A percentile compares a stretch with the other conserved stretches of the same genome.
phyloP scores from a whole-genome alignment of 2,113 vertebrate genomes.

The Silurus asotus region DNA sequence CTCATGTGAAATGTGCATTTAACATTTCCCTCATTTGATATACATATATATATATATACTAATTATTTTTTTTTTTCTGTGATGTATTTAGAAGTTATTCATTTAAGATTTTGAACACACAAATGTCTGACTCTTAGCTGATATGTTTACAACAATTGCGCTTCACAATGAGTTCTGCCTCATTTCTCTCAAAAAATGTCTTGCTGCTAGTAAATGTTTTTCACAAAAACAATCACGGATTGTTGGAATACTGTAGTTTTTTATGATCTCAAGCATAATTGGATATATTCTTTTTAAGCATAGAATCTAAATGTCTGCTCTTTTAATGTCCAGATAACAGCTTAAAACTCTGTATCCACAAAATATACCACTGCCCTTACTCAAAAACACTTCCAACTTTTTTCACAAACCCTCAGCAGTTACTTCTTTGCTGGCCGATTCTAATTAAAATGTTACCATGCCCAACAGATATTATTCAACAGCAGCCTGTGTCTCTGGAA shows the following conservation, averaged over 20 bases:
- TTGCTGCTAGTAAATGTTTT: neutral
- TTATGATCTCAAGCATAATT: neutral
- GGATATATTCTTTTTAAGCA: constrained; percentile 16
- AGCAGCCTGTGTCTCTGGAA: constrained; percentile 67
- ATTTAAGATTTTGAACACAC: neutral
- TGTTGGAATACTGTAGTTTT: neutral
- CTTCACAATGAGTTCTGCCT: neutral
- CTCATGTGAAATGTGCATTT: no score
- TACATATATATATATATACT: no score
- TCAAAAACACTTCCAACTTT: constrained; percentile 75
- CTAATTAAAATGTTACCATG: constrained; percentile 64
- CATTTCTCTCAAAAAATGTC: neutral
- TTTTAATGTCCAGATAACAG: constrained; percentile 61
- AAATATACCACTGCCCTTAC: constrained; percentile 35
- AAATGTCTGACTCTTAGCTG: neutral
- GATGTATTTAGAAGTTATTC: neutral
- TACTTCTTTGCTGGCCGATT: constrained; percentile 81
- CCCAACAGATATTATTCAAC: constrained; percentile 75
- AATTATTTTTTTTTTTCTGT: no score
- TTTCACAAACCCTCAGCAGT: constrained; percentile 78
- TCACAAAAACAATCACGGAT: no score
- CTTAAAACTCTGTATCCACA: constrained; percentile 58
- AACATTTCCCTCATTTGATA: no score
- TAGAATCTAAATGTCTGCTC: constrained; percentile 19
- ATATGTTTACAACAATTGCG: neutral